phyloP scores from a whole-genome alignment of 1,140 invertebrate genomes.

The Apis dorsata region DNA sequence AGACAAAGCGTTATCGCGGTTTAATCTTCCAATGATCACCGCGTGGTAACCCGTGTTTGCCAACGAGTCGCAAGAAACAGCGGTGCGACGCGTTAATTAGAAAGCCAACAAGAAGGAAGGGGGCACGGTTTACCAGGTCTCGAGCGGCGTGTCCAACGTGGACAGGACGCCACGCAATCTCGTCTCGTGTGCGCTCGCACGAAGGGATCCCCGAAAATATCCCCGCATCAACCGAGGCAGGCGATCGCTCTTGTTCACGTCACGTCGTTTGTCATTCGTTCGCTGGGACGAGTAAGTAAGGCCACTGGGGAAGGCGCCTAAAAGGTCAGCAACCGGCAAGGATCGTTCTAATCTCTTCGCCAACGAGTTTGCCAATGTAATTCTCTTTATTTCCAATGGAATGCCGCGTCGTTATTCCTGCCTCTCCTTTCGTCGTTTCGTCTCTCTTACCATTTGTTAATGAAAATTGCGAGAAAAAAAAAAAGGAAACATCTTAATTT shows the following conservation, averaged over 20 bases:
- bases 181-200: slow-evolving; percentile 42
- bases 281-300: slow-evolving; percentile 38
- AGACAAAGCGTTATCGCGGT: slow-evolving; percentile 46
- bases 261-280: slow-evolving; percentile 61
- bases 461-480: too few species aligned
- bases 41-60: slow-evolving; percentile 28
- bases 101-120: slow-evolving; percentile 49
- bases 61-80: slow-evolving; percentile 12
- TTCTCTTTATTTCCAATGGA: slow-evolving; percentile 32
- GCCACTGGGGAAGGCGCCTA: slow-evolving; percentile 11
- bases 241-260: slow-evolving; percentile 63
- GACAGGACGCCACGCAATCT: slow-evolving; percentile 24
- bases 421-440: background rate
- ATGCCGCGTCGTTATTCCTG: background rate
- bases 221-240: slow-evolving; percentile 41
- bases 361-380: slow-evolving; percentile 27
- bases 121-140: slow-evolving; percentile 32
- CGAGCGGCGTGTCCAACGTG: slow-evolving; percentile 19
- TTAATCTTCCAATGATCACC: slow-evolving; percentile 47
- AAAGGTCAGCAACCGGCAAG: slow-evolving; percentile 27
- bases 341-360: slow-evolving; percentile 49
- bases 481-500: too few species aligned
- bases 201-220: slow-evolving; percentile 50
- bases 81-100: slow-evolving; percentile 57
- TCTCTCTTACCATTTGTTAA: slow-evolving; percentile 6